Percentiles rank a stretch among this genome's conserved stretches.
Evolutionary conservation across 2,113 vertebrate genomes (phyloP).

Genomic region (Larimichthys polyactis): DNA sequence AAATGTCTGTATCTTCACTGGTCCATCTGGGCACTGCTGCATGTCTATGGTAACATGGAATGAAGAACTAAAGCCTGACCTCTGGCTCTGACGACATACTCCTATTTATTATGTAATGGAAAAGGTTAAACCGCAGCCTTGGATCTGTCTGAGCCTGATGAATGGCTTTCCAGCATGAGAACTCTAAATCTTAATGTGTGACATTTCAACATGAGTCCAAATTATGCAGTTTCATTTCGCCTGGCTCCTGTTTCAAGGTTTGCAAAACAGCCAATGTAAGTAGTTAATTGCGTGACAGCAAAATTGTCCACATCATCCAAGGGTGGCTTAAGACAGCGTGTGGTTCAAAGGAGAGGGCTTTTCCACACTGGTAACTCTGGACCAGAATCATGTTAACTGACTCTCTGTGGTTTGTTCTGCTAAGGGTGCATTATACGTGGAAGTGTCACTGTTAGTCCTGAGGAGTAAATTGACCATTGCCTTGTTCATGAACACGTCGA

Average conservation of each 20-base stretch:
- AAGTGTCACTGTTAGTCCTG: neutral
- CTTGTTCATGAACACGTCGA: neutral
- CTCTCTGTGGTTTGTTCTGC: neutral
- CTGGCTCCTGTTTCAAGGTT: slow-evolving; percentile 6
- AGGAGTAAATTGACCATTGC: slow-evolving; percentile 24
- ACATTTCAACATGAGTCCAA: slow-evolving; percentile 23
- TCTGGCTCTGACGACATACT: slow-evolving; percentile 29
- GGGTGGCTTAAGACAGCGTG: neutral
- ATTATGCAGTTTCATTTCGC: slow-evolving; percentile 27
- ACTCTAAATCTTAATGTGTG: slow-evolving; percentile 26
- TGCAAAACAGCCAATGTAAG: slow-evolving; percentile 12
- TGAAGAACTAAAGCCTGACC: slow-evolving; percentile 19
- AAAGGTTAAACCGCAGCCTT: slow-evolving; percentile 55
- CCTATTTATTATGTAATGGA: slow-evolving; percentile 18
- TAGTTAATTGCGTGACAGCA: slow-evolving; percentile 22
- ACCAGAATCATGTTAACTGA: slow-evolving; percentile 8
- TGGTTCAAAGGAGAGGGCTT: slow-evolving; percentile 17
- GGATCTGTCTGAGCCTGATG: slow-evolving; percentile 37
- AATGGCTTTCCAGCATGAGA: slow-evolving; percentile 36
- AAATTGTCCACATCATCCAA: slow-evolving; percentile 36
- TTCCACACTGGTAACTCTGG: neutral
- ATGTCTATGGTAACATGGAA: slow-evolving; percentile 11
- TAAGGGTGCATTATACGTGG: neutral
- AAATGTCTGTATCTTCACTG: slow-evolving; percentile 25
- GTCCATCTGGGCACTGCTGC: slow-evolving; percentile 4